These are phyloP conservation scores for Hepsetus odoe DNA, from an alignment of 2,113 vertebrate genomes.

Conservation along the genomic window DNA sequence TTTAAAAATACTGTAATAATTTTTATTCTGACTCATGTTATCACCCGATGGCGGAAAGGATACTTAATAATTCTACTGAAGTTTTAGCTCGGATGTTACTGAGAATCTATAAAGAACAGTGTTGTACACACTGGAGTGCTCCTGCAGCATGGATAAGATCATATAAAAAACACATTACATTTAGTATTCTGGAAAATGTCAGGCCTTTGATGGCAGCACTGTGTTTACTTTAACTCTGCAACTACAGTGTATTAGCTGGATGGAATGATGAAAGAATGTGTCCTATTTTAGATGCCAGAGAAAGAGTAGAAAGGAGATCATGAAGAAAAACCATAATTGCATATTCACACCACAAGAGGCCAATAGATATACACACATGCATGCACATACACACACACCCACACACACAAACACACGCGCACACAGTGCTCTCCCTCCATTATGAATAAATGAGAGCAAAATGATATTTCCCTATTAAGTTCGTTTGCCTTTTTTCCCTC, in stretches of 20 bases:
- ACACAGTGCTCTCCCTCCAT: constrained; percentile 25
- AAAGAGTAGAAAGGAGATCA: neutral
- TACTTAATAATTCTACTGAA: neutral
- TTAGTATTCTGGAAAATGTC: neutral
- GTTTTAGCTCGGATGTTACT: neutral
- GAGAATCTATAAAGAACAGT: neutral
- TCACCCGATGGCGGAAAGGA: neutral
- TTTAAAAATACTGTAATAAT: neutral
- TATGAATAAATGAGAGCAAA: constrained; percentile 56
- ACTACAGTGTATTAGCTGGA: neutral
- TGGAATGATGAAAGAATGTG: neutral
- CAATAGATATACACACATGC: constrained; percentile 14
- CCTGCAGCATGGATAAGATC: neutral
- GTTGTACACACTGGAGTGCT: neutral
- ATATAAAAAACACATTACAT: neutral
- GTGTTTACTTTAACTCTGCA: neutral
- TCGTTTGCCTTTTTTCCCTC: constrained; percentile 51
- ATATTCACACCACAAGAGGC: constrained; percentile 33
- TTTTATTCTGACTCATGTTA: neutral
- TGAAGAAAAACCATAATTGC: constrained; percentile 10
- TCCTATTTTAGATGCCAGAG: neutral
- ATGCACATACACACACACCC: neutral
- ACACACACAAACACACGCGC: neutral
- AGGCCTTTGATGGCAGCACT: neutral
- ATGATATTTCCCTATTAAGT: constrained; percentile 56